phyloP scores from a whole-genome alignment of 2,797 vertebrate species.

The Furcifer pardalis region DNA sequence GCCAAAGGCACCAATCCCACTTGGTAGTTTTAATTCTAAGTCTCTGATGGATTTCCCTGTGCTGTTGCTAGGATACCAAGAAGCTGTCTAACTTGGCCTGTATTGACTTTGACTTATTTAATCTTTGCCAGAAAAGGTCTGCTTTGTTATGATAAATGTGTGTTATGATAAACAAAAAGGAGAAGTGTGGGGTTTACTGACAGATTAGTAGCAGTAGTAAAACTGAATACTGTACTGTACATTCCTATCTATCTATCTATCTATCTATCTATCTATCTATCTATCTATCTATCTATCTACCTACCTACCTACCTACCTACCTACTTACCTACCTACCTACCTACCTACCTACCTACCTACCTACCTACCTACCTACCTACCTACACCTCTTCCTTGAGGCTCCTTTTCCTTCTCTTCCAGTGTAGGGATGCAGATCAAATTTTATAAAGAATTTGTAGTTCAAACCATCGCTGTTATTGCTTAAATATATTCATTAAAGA shows the following conservation, averaged over 20 bases:
- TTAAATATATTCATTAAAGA: too few relatives aligned
- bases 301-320: rapidly evolving
- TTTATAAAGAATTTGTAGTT: not conserved
- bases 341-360: too few relatives aligned
- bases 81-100: conserved; percentile 68
- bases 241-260: not conserved
- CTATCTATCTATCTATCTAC: too few relatives aligned
- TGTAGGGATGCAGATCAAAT: not conserved
- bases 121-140: conserved; percentile 53
- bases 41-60: conserved; percentile 76
- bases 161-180: conserved; percentile 42
- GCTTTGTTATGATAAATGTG: conserved; percentile 61
- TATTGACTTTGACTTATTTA: conserved; percentile 59
- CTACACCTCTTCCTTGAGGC: not conserved
- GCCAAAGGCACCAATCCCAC: conserved; percentile 62
- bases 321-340: not conserved
- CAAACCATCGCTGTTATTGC: too few relatives aligned
- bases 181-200: conserved; percentile 59
- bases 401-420: not conserved
- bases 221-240: conserved; percentile 9
- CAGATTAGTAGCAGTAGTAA: conserved; percentile 26
- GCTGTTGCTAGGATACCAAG: conserved; percentile 79
- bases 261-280: too few relatives aligned
- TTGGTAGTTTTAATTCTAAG: conserved; percentile 66
- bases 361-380: not conserved